Conservation (phyloP, 1,140 invertebrate genomes). For the Drosophila tsacasi region DNA sequence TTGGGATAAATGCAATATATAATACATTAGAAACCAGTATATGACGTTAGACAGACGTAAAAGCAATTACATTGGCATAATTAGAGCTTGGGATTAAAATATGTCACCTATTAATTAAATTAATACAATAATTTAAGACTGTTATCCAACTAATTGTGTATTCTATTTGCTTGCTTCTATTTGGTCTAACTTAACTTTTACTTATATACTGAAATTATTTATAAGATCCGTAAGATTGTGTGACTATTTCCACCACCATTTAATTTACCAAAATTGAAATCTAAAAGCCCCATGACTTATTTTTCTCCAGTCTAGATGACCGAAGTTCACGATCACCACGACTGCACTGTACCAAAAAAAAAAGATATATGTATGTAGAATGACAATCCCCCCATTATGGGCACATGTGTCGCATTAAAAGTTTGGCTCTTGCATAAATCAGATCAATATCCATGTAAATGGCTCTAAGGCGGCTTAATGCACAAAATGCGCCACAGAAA, state of each 20-base stretch:
- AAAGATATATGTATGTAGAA: constrained; percentile 12
- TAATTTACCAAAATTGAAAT: not conserved
- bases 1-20: constrained; percentile 6
- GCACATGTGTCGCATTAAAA: constrained; percentile 52
- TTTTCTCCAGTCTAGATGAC: not conserved
- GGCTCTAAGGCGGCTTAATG: constrained; percentile 69
- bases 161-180: not conserved
- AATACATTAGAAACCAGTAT: constrained; percentile 16
- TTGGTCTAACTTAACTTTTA: not conserved
- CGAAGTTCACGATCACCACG: constrained; percentile 9
- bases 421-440: constrained; percentile 50
- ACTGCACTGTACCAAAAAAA: constrained; percentile 7
- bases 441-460: constrained; percentile 56
- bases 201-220: too few species aligned
- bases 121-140: not conserved
- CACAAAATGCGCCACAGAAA: constrained; percentile 56
- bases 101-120: not conserved
- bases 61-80: constrained; percentile 24
- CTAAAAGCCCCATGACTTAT: not conserved
- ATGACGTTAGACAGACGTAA: constrained; percentile 5
- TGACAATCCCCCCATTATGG: constrained; percentile 23
- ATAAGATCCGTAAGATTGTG: too few species aligned
- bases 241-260: not conserved
- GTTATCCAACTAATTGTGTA: not conserved
- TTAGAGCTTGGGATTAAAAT: constrained; percentile 2